phyloP scores from a whole-genome alignment of 2,113 vertebrate genomes.

The Numida meleagris region DNA sequence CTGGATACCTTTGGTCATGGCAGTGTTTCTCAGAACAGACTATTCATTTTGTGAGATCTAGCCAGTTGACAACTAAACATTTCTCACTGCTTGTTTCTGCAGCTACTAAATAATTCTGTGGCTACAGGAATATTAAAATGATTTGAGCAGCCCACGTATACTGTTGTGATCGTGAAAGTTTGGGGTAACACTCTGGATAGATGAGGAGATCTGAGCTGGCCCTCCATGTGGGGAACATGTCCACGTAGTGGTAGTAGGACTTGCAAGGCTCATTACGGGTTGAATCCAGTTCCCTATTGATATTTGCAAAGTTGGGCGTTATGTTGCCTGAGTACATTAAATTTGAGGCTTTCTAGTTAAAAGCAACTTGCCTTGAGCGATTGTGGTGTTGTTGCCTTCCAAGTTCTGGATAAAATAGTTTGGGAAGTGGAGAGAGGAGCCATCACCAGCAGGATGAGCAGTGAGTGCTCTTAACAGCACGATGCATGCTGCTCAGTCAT shows the following conservation, averaged over 20 bases:
- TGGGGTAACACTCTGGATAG: background rate
- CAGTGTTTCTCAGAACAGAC: background rate
- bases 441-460: background rate
- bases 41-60: background rate
- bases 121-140: background rate
- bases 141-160: rapidly evolving
- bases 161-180: background rate
- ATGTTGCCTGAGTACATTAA: background rate
- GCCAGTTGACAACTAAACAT: background rate
- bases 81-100: background rate
- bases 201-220: background rate
- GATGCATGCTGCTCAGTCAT: background rate
- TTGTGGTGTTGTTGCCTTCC: background rate
- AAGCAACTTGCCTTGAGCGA: background rate
- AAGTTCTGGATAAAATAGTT: background rate
- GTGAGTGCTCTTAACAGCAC: background rate
- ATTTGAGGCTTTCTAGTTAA: background rate
- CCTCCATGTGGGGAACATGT: background rate
- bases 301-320: background rate
- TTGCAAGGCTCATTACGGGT: background rate
- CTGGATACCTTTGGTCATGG: background rate
- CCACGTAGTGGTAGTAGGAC: background rate
- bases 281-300: background rate
- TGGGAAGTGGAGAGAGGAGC: background rate
- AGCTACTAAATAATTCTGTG: background rate